Base-by-base conservation (phyloP, 2,797 vertebrate genomes). In the Enoplosus armatus region DNA sequence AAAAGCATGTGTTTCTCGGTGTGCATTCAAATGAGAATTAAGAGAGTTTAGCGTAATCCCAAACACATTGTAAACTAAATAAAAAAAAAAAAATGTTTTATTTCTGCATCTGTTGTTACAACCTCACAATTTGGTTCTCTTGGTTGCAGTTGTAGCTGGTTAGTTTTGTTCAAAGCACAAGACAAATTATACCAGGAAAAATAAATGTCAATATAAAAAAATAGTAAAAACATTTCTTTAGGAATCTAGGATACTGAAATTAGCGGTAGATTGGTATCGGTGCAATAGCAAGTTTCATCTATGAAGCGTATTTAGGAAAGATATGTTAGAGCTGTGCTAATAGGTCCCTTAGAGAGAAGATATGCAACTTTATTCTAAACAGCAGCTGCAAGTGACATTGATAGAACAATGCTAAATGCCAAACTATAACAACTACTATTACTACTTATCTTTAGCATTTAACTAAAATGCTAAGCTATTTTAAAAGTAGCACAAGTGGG, bases 91-190 rank as follows among this genome's bases (percentile, higher is more conserved):
- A n/a, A n/a, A n/a, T 59, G 8, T 37, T 67, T 58, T 24, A 14
- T 53, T 43, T 43, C 22, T 56, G 26, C 59, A 55, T 37, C 31
- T 73, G 31, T 55, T 51, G 51, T 53, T 64, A 9, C 59, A 43
- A 22, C 12, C 12, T 75, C 68, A 20, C 5, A 7, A 65, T 63
- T 58, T 47, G 43, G 43, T 45, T 45, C 24, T 58, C 35, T 26
- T 48, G 24, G 33, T 33, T 73, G 29, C n/a, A 43, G 26, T 31
- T 37, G 24, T 43, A 56, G 26, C 39, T 15, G 22, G 8, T 64
- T 35, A 16, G 12, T 66, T 76, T 41, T 37, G 24, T 72, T 56
- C 27, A 56, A 15, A 58, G 29, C n/a, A 56, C 3, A 8, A 12
- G 27, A 68, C 18, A 29, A 51, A 47, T 60, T 45, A 45, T 20